Base-by-base conservation (phyloP, 2,797 vertebrate species). In the Notolabrus celidotus region DNA sequence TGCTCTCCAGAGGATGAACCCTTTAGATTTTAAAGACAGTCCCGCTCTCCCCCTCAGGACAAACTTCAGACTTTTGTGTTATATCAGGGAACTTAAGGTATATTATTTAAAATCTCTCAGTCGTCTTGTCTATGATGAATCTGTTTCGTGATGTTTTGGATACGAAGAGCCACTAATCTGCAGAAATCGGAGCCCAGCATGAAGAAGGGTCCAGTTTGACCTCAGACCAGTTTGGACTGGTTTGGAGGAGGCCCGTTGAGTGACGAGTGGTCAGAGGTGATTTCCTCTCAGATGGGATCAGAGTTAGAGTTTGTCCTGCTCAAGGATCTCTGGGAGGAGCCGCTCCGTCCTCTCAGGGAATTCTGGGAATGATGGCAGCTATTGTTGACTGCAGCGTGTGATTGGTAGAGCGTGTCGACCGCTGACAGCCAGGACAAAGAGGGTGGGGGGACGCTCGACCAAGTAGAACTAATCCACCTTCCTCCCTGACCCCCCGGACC, bases 351-450 rank as follows among this genome's bases (percentile, higher is more conserved):
- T 88, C 85, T 82, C 79, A 56, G 89, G 89, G 87, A 91, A 88
- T 83, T 77, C 71, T 81, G 80, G 82, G 86, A 81, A 83, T 85
- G 80, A 89, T 80, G 84, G 81, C 67, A 19, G 72, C 82, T 82
- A 90, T 93, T 93, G 90, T 93, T 92, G 88, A 83, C 60, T 64
- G 78, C 74, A 51, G 87, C 54, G 87, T 94, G 91, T 93, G 93
- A 94, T 94, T 93, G 89, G 88, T 84, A 88, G 89, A 93, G 90
- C 89, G 57, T 91, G 78, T 92, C 90, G 70, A 66, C 59, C 60
- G 55, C 82, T 93, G 92, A 92, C 92, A 93, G 89, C 58, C 27
- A 39, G 75, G 68, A 86, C 83, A 83, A 83, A 76, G 74, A 29
- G 75, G 68, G 66, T 45, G 23, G 82, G 77, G 77, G 77, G 85